A percentile compares a stretch with the other conserved stretches of the same genome.
These are phyloP conservation scores for Ectropis grisescens DNA, from an alignment of 1,140 invertebrate species.

Conservation along the genomic window DNA sequence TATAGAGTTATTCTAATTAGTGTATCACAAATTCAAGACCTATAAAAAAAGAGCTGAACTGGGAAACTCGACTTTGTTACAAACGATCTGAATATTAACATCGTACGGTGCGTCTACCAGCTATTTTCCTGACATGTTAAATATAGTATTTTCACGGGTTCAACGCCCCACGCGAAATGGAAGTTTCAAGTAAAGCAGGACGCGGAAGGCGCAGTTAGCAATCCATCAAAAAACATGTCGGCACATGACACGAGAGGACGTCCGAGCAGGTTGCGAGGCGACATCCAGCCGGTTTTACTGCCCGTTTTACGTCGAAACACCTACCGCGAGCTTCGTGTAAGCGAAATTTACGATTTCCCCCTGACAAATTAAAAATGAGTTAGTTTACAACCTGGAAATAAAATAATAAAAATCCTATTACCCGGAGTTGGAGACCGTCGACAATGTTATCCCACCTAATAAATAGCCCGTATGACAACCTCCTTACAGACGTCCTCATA, in stretches of 20 bases:
- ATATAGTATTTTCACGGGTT: too few species aligned
- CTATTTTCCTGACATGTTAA: too few species aligned
- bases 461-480: conserved; percentile 57
- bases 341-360: conserved; percentile 42
- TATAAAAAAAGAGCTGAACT: too few species aligned
- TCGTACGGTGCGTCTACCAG: too few species aligned
- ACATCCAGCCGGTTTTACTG: conserved; percentile 32
- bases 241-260: conserved; percentile 11
- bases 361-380: conserved; percentile 63
- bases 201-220: conserved; percentile 11
- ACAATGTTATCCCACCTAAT: conserved; percentile 64
- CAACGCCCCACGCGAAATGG: too few species aligned
- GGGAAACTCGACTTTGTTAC: too few species aligned
- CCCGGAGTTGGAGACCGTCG: conserved; percentile 29
- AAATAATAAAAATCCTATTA: conserved; percentile 58
- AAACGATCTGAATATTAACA: too few species aligned
- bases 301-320: conserved; percentile 25
- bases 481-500: too few species aligned
- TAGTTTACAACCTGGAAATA: conserved; percentile 47
- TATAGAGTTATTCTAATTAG: too few species aligned
- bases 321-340: conserved; percentile 24
- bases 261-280: conserved; percentile 23
- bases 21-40: too few species aligned
- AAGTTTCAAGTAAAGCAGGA: too few species aligned
- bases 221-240: conserved; percentile 17